Base-by-base conservation (phyloP, 2,888 invertebrate species). In the Ypsolopha sequella region DNA sequence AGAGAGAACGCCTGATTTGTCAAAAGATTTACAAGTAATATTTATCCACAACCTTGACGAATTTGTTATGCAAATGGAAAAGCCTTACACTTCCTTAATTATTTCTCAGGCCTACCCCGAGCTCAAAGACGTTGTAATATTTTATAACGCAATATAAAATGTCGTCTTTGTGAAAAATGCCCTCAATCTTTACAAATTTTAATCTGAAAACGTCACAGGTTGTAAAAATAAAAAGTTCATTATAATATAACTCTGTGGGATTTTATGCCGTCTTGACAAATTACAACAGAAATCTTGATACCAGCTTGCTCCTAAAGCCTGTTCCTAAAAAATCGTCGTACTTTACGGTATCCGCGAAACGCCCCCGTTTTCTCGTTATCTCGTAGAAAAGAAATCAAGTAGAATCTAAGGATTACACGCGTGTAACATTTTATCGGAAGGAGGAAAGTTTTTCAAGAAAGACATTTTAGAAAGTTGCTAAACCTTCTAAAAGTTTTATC, bases 21-120 rank as follows among this genome's bases (percentile, higher is more conserved):
- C 68, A 73, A 75, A 76, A 68, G 74, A 74, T 76, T 76, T 73
- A 65, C 65, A 60, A 61, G 59, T 61, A 62, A 72, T 71, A 70
- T 70, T 76, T 73, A 75, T 71, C 60, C 59, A 55, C 55, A 62
- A 63, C 65, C 67, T 68, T 68, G 65, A 63, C 65, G 67, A 76
- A 77, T 78, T 79, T 76, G 73, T 74, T 76, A 79, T 79, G 76
- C 73, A 77, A 80, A 80, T 76, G 67, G 65, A 72, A 75, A 72
- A 64, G 52, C 70, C 73, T 76, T 79, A 79, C 76, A 74, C 72
- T 76, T 71, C 73, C 73, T 76, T 79, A 78, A 80, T 80, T 79
- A 79, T 80, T 79, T 77, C 72, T 65, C 69, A 72, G 66, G 68
- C 72, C 71, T 74, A 67, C 67, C 62, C 65, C 64, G 61, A 68